These are phyloP conservation scores for Polyommatus iphigenia DNA, from an alignment of 2,888 invertebrate species.

Conservation along the genomic window DNA sequence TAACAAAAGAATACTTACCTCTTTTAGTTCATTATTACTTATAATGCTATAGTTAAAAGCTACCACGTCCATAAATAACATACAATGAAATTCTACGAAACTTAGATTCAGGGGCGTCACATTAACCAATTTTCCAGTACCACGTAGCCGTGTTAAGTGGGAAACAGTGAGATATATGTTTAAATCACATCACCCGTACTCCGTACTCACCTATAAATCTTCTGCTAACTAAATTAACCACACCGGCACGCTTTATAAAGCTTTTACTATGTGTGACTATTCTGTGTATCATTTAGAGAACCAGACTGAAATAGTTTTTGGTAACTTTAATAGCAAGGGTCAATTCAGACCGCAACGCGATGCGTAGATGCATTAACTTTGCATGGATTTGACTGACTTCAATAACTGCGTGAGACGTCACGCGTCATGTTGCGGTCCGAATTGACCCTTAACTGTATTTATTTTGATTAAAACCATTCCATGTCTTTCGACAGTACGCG, in stretches of 20 bases:
- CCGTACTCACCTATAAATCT: conserved; percentile 22
- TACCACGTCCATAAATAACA: background rate
- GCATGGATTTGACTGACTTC: too few relatives aligned
- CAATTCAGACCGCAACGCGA: too few relatives aligned
- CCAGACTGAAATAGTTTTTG: background rate
- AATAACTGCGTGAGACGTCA: too few relatives aligned
- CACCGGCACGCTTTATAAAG: conserved; percentile 16
- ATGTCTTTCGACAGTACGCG: too few relatives aligned
- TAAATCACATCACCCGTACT: conserved; percentile 4
- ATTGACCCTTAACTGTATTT: background rate
- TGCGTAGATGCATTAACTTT: too few relatives aligned
- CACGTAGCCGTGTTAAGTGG: conserved; percentile 15
- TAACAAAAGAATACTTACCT: too few relatives aligned
- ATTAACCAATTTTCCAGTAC: background rate
- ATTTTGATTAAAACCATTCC: background rate
- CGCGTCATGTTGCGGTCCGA: too few relatives aligned
- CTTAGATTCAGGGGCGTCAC: background rate
- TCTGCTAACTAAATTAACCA: conserved; percentile 1
- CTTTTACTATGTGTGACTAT: background rate
- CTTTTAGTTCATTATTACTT: too few relatives aligned
- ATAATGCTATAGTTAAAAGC: background rate
- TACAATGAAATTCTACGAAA: background rate
- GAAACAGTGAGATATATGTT: conserved; percentile 19
- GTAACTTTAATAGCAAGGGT: background rate
- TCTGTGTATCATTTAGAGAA: background rate